Conservation (phyloP, 2,888 invertebrate genomes). For the Dascillus cervinus region DNA sequence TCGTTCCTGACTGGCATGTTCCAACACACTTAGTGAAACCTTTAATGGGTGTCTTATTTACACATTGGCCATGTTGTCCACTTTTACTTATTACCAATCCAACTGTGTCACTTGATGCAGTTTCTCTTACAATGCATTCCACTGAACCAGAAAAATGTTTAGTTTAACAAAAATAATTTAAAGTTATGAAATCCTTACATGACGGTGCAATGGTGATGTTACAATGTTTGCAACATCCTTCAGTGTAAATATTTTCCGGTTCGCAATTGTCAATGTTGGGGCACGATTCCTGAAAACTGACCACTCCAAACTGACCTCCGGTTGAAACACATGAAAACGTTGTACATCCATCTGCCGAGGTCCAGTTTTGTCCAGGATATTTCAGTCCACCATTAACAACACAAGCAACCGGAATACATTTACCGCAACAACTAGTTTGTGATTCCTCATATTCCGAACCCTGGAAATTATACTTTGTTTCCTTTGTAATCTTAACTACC, state of each 20-base stretch:
- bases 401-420: conserved; percentile 56
- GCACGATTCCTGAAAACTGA: conserved; percentile 46
- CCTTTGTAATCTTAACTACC: background rate
- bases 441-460: conserved; percentile 54
- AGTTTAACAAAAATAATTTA: background rate
- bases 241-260: conserved; percentile 47
- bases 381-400: conserved; percentile 45
- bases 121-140: no score
- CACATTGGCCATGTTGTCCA: conserved; percentile 53
- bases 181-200: background rate
- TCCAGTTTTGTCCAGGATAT: conserved; percentile 51
- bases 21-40: conserved; percentile 67
- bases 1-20: conserved; percentile 59
- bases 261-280: conserved; percentile 56
- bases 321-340: conserved; percentile 49
- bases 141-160: background rate
- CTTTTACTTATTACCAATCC: conserved; percentile 48
- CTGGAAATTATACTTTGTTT: conserved; percentile 28
- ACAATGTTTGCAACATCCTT: conserved; percentile 65
- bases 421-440: conserved; percentile 53
- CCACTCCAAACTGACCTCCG: conserved; percentile 43
- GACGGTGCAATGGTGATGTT: conserved; percentile 38
- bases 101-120: conserved; percentile 49
- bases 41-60: conserved; percentile 51
- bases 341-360: conserved; percentile 54